Percentiles rank a stretch among this genome's conserved stretches.
These are phyloP conservation scores for Drosophila parabipectinata DNA, from an alignment of 1,140 invertebrate genomes.

Conservation along the genomic window DNA sequence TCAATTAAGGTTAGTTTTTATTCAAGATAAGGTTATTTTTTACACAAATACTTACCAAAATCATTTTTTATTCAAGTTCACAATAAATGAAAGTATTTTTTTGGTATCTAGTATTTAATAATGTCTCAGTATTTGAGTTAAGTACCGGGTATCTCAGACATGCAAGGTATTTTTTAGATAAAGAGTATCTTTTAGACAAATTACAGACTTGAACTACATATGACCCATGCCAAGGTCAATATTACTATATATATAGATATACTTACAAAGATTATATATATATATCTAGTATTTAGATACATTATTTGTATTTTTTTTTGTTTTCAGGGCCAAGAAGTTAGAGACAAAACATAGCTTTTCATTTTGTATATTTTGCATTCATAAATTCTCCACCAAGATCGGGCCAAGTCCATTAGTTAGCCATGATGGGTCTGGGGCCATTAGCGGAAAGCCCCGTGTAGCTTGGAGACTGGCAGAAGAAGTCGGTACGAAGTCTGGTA, in stretches of 20 bases:
- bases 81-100: too few relatives aligned
- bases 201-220: neutral
- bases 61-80: too few relatives aligned
- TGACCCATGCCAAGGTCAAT: neutral
- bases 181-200: neutral
- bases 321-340: neutral
- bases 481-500: neutral
- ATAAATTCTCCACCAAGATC: neutral
- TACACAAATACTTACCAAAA: neutral
- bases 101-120: too few relatives aligned
- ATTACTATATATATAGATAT: neutral
- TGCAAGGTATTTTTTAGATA: neutral
- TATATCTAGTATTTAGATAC: neutral
- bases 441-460: neutral
- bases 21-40: too few relatives aligned
- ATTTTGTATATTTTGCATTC: slow-evolving; percentile 1
- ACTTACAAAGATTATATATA: neutral
- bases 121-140: too few relatives aligned
- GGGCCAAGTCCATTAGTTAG: slow-evolving; percentile 12
- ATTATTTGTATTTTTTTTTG: neutral
- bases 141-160: neutral
- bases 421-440: neutral
- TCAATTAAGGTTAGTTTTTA: too few relatives aligned
- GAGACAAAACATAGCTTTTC: neutral
- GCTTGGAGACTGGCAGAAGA: neutral